A percentile compares a stretch with the other conserved stretches of the same genome.
Evolutionary conservation across 2,797 vertebrate species (phyloP).

Genomic region (Vireo griseus): DNA sequence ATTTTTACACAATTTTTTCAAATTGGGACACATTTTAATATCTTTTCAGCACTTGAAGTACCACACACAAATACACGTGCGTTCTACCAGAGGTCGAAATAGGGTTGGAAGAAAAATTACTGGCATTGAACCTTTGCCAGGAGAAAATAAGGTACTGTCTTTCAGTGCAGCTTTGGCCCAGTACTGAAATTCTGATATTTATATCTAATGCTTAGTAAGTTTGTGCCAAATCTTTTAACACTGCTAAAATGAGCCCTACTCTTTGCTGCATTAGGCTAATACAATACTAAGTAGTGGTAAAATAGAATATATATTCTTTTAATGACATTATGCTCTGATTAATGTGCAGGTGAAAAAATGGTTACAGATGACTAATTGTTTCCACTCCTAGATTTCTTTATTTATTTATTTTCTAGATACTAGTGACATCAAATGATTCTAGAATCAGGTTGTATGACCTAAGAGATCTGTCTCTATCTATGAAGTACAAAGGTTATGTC

Average conservation of each 20-base stretch:
- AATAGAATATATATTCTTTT: background rate
- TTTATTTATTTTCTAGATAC: slow-evolving; percentile 77
- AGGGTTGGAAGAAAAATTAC: slow-evolving; percentile 98
- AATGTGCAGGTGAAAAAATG: background rate
- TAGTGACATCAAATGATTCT: slow-evolving; percentile 97
- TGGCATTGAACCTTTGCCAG: slow-evolving; percentile 95
- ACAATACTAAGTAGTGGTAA: background rate
- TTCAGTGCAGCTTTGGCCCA: background rate
- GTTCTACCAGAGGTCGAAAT: slow-evolving; percentile 96
- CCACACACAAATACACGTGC: slow-evolving; percentile 96
- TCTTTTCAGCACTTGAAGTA: slow-evolving; percentile 91
- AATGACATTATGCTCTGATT: background rate
- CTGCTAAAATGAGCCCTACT: background rate
- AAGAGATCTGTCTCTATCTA: slow-evolving; percentile 96
- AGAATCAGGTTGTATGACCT: slow-evolving; percentile 95
- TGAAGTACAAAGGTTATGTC: slow-evolving; percentile 99
- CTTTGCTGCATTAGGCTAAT: background rate
- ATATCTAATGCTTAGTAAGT: background rate
- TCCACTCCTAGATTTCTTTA: background rate
- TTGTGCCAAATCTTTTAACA: background rate
- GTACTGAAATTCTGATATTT: background rate
- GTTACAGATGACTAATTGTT: background rate
- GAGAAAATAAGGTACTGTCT: slow-evolving; percentile 91
- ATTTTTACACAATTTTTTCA: background rate
- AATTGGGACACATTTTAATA: background rate